These are phyloP conservation scores for Plagiodera versicolora DNA, from an alignment of 2,888 invertebrate genomes.

Conservation along the genomic window DNA sequence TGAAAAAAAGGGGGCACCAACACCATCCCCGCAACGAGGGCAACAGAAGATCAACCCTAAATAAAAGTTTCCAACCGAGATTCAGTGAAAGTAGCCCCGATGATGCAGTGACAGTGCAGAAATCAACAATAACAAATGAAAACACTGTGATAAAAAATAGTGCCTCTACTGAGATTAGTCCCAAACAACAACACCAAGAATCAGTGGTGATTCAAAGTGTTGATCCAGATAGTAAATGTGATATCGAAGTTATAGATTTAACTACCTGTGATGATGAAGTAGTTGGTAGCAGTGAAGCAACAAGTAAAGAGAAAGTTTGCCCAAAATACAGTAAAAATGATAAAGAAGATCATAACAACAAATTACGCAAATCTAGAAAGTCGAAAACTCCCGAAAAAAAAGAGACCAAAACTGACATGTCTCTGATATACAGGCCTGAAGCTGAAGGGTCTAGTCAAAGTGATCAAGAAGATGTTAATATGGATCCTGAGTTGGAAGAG, in stretches of 20 bases:
- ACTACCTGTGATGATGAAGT: conserved; percentile 51
- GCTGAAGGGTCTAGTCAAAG: conserved; percentile 57
- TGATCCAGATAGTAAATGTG: conserved; percentile 35
- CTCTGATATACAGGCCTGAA: conserved; percentile 51
- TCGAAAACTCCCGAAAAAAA: conserved; percentile 23
- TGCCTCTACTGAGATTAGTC: conserved; percentile 50
- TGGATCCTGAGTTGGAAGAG: conserved; percentile 79
- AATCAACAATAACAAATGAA: conserved; percentile 35
- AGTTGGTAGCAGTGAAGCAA: conserved; percentile 35
- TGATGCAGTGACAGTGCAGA: conserved; percentile 37
- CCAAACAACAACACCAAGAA: conserved; percentile 24
- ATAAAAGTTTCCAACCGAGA: conserved; percentile 41
- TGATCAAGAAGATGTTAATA: conserved; percentile 57
- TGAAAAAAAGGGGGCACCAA: conserved; percentile 72
- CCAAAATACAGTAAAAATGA: conserved; percentile 24
- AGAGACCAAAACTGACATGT: conserved; percentile 41
- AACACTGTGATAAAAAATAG: conserved; percentile 37
- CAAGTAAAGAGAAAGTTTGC: conserved; percentile 17
- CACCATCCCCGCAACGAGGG: conserved; percentile 70
- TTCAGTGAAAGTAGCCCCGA: conserved; percentile 41
- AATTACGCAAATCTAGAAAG: conserved; percentile 36
- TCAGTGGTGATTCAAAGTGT: conserved; percentile 24
- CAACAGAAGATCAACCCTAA: conserved; percentile 59
- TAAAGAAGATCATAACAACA: conserved; percentile 39
- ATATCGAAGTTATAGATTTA: conserved; percentile 52